Evolutionary conservation across 2,888 invertebrate genomes (phyloP), one percentile per base, ranked within the genome.

Genomic region (Ypsolopha scabrella): DNA sequence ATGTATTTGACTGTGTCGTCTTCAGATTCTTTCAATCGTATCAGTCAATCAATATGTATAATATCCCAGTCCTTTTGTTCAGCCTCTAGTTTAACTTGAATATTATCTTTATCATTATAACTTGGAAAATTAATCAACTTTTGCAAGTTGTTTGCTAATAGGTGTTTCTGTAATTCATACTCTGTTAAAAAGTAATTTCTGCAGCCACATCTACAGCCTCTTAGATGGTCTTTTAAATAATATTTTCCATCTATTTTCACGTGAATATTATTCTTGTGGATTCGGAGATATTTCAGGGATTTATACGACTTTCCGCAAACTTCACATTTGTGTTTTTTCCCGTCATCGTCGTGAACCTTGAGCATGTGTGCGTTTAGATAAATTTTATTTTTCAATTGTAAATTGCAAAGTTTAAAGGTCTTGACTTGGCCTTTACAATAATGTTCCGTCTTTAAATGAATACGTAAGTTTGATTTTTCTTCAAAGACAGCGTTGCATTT

Each of bases 321-420:
- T 9, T 58, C 53, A 57, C 72, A 70, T 6, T n/a, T 48, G 50
- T 70, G 60, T 10, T 53, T 39, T 6, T 62, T 61, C 0, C 67
- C 70, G 51, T 67, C 68, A 36, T 60, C 51, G 39, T 61, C 63
- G 50, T 71, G 72, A 2, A 68, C 64, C 38, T 70, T 53, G 1
- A 35, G 51, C 50, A 67, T 60, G 51, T 72, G 72, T 0, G 59
- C 35, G 0, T 48, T 7, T 4, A 70, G 52, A 50, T 71, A 69
- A 0, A 60, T 14, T 34, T 58, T 57, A 36, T 63, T 62, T 50
- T 63, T 67, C 6, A 72, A 52, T 14, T 51, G 53, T 0, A 67
- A 65, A 4, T 62, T 54, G 41, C 72, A 72, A 9, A 67, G 52
- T 1, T 53, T 38, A 48, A 70, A 71, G n/a, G n/a, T 6, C 10